phyloP scores from a whole-genome alignment of 2,797 vertebrate genomes.

The Antennarius maculatus region DNA sequence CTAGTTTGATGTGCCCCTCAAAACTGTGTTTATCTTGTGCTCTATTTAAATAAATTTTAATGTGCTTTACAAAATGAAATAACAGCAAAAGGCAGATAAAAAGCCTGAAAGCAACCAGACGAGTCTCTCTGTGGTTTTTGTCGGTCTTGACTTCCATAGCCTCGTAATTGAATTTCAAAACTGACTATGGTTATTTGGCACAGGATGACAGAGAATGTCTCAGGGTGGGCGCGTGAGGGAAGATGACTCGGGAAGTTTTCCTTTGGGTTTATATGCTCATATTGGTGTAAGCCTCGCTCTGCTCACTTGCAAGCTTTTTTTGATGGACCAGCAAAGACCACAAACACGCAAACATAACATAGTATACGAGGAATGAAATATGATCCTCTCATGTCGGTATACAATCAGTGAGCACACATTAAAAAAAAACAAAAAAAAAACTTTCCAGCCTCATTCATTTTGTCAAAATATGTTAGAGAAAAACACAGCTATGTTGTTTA shows the following conservation, averaged over 20 bases:
- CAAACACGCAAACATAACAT: slow-evolving; percentile 79
- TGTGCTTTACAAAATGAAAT: slow-evolving; percentile 69
- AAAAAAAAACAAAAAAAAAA: slow-evolving; percentile 40
- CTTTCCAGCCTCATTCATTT: slow-evolving; percentile 76
- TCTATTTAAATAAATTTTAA: slow-evolving; percentile 70
- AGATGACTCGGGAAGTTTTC: slow-evolving; percentile 65
- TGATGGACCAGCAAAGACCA: slow-evolving; percentile 73
- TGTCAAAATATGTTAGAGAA: slow-evolving; percentile 65
- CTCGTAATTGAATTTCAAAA: slow-evolving; percentile 73
- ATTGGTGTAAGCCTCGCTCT: slow-evolving; percentile 58
- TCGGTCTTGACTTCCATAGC: slow-evolving; percentile 59
- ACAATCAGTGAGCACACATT: slow-evolving; percentile 70
- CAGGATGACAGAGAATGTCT: slow-evolving; percentile 59
- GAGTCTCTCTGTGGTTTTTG: slow-evolving; percentile 57
- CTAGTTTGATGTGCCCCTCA: slow-evolving; percentile 54
- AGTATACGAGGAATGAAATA: slow-evolving; percentile 72
- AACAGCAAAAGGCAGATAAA: slow-evolving; percentile 71
- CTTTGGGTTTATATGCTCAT: slow-evolving; percentile 64
- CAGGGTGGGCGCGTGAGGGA: slow-evolving; percentile 39
- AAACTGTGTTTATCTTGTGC: slow-evolving; percentile 66
- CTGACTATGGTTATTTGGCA: slow-evolving; percentile 74
- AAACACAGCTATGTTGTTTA: slow-evolving; percentile 68
- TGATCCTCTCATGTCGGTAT: slow-evolving; percentile 73
- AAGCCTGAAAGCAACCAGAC: slow-evolving; percentile 66
- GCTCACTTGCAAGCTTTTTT: slow-evolving; percentile 60